phyloP scores from a whole-genome alignment of 2,888 invertebrate genomes.

The Callosobruchus maculatus region DNA sequence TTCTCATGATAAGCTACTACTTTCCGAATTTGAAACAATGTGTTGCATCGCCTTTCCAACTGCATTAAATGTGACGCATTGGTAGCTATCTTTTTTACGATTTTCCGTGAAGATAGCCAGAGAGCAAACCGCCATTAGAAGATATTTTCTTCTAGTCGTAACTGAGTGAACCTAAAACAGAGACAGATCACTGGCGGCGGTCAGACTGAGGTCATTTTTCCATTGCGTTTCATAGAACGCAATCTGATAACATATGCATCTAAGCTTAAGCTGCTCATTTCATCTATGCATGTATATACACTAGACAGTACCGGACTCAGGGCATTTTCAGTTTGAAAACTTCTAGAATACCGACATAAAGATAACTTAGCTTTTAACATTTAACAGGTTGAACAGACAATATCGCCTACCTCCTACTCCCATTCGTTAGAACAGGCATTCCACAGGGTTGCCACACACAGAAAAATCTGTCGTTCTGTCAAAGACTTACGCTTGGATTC shows the following conservation, averaged over 20 bases:
- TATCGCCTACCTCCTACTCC: no score
- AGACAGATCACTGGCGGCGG: background rate
- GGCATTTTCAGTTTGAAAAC: no score
- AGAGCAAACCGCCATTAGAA: background rate
- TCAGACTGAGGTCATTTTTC: background rate
- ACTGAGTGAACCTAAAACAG: background rate
- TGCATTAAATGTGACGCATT: background rate
- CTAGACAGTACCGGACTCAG: background rate
- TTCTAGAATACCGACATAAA: no score
- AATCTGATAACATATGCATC: background rate
- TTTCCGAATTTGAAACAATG: background rate
- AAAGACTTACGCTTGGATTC: no score
- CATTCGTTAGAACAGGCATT: no score
- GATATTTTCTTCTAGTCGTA: background rate
- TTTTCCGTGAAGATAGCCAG: background rate
- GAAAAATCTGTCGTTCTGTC: no score
- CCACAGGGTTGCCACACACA: no score
- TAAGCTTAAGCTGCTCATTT: background rate
- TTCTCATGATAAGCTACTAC: background rate
- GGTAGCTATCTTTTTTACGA: background rate
- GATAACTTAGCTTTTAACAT: no score
- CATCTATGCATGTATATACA: background rate
- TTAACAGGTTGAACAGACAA: no score
- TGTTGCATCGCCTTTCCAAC: background rate
- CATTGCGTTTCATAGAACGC: background rate